phyloP scores from a whole-genome alignment of 64 coral and sea anemone species.

The Hydrozoanthus tunicans region DNA sequence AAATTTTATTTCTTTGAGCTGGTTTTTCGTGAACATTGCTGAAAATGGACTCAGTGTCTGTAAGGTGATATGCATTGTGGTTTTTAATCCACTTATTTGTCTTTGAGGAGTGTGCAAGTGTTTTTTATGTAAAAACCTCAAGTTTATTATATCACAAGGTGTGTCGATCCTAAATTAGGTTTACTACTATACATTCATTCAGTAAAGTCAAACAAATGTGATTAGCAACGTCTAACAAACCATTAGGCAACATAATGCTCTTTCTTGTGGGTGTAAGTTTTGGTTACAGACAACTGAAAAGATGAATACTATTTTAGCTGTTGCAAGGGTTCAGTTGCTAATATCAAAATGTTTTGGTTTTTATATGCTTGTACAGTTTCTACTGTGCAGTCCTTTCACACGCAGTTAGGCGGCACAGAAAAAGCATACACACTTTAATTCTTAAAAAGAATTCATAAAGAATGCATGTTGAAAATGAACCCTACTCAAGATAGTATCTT shows the following conservation, averaged over 20 bases:
- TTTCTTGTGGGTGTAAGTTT: not conserved
- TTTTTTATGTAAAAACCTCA: not conserved
- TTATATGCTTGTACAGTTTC: too few species aligned
- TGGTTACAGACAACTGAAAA: too few species aligned
- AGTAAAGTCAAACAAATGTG: not conserved
- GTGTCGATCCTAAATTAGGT: constrained; percentile 21
- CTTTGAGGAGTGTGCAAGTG: not conserved
- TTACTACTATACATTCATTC: not conserved
- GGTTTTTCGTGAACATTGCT: not conserved
- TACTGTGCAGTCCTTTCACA: too few species aligned
- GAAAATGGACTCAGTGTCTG: not conserved
- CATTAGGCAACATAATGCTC: not conserved
- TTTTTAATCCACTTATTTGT: constrained; percentile 37
- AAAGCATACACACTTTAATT: too few species aligned
- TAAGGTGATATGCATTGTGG: constrained; percentile 23
- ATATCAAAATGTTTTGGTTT: too few species aligned
- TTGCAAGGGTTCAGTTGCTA: too few species aligned
- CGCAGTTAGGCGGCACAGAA: too few species aligned
- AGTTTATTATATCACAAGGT: not conserved
- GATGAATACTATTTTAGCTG: too few species aligned
- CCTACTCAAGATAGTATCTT: too few species aligned
- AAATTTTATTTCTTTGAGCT: not conserved
- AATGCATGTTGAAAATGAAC: too few species aligned
- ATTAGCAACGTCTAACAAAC: not conserved
- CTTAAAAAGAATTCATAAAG: too few species aligned